Evolutionary conservation across 64 coral and sea anemone genomes (phyloP).

Genomic region (Platygyra sinensis): DNA sequence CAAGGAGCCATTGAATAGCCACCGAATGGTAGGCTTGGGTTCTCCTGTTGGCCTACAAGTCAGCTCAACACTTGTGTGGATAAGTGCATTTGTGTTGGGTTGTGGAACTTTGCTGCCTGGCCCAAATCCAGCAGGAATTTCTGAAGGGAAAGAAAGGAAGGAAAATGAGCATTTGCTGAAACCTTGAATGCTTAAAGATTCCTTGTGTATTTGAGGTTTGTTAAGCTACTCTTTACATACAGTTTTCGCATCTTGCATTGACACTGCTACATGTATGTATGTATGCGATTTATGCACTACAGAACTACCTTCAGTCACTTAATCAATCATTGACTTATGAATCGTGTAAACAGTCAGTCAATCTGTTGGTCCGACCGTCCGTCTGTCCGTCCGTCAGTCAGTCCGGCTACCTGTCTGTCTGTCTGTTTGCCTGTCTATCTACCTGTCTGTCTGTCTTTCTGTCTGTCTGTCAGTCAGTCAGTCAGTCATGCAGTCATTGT

Average conservation of each 20-base stretch:
- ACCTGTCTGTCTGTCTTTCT: too few species aligned
- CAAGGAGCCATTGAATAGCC: slow-evolving; percentile 42
- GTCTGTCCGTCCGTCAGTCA: neutral
- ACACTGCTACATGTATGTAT: too few species aligned
- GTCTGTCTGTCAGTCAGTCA: too few species aligned
- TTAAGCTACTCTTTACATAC: too few species aligned
- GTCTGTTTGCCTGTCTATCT: too few species aligned
- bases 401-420: too few species aligned
- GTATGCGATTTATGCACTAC: too few species aligned
- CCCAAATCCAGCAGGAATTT: slow-evolving; percentile 88
- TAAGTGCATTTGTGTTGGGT: slow-evolving; percentile 33
- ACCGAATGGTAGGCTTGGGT: slow-evolving; percentile 68
- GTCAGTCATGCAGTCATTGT: too few species aligned
- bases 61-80: slow-evolving; percentile 54
- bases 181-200: neutral
- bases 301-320: neutral
- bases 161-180: neutral
- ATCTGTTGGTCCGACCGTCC: neutral
- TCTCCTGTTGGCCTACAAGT: slow-evolving; percentile 66
- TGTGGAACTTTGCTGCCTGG: slow-evolving; percentile 65
- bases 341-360: neutral
- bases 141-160: slow-evolving; percentile 4
- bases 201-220: too few species aligned
- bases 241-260: too few species aligned
- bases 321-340: neutral